These are phyloP conservation scores for Drosophila monieri DNA, from an alignment of 2,888 invertebrate genomes.

Conservation along the genomic window DNA sequence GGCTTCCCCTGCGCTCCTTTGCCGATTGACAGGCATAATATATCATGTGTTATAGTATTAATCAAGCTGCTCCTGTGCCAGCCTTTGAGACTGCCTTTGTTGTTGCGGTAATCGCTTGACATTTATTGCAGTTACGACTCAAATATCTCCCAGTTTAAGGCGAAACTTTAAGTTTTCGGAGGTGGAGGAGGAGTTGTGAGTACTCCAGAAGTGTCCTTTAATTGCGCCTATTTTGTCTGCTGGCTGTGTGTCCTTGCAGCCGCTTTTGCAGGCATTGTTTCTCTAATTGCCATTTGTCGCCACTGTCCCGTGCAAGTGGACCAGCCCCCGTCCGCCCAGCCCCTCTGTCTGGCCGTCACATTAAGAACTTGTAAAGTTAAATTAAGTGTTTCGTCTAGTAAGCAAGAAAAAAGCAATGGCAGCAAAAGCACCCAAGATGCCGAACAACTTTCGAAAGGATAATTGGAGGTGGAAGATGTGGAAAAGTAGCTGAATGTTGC, in stretches of 20 bases:
- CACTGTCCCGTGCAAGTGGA: slow-evolving; percentile 40
- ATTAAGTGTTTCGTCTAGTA: slow-evolving; percentile 74
- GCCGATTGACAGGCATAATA: slow-evolving; percentile 74
- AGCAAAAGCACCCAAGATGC: slow-evolving; percentile 54
- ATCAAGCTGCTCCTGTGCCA: slow-evolving; percentile 61
- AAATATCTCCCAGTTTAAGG: slow-evolving; percentile 41
- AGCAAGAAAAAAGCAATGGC: slow-evolving; percentile 61
- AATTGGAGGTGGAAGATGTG: slow-evolving; percentile 18
- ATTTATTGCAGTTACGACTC: slow-evolving; percentile 69
- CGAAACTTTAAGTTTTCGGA: slow-evolving; percentile 46
- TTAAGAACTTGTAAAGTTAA: slow-evolving; percentile 78
- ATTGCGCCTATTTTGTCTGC: slow-evolving; percentile 53
- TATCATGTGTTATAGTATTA: slow-evolving; percentile 78
- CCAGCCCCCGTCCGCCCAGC: slow-evolving; percentile 1
- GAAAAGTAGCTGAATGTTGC: slow-evolving; percentile 11
- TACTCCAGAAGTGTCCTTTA: slow-evolving; percentile 51
- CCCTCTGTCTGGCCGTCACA: slow-evolving; percentile 68
- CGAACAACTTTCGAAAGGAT: slow-evolving; percentile 38
- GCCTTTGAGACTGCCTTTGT: slow-evolving; percentile 36
- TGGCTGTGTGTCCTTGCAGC: slow-evolving; percentile 16
- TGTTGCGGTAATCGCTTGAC: slow-evolving; percentile 71
- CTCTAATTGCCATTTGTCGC: slow-evolving; percentile 73
- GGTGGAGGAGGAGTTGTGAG: background rate
- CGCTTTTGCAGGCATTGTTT: slow-evolving; percentile 60
- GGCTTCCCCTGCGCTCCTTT: slow-evolving; percentile 50